Evolutionary conservation across 2,888 invertebrate genomes (phyloP).

Genomic region (Noctua janthina): DNA sequence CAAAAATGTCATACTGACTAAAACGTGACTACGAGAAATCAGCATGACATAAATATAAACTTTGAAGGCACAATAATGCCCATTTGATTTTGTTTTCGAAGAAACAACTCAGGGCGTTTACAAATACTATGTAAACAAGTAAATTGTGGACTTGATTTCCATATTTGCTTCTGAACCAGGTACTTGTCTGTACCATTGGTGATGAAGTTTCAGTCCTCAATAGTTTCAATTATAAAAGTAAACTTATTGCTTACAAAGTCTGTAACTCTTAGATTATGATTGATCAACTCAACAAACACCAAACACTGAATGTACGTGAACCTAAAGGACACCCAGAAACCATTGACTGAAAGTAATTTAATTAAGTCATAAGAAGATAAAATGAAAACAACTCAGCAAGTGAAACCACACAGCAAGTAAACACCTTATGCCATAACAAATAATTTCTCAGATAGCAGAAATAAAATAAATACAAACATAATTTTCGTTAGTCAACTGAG

Average conservation of each 20-base stretch:
- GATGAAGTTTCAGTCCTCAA: not conserved
- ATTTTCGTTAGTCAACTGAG: not conserved
- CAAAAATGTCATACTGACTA: conserved; percentile 18
- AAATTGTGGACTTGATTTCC: not conserved
- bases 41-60: conserved; percentile 7
- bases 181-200: not conserved
- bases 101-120: not conserved
- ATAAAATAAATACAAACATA: not conserved
- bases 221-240: not conserved
- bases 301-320: not conserved
- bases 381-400: not conserved
- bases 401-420: not conserved
- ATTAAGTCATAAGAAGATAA: not conserved
- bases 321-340: not conserved
- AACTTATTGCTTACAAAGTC: not conserved
- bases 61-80: conserved; percentile 19
- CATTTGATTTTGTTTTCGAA: not conserved
- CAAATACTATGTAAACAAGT: not conserved
- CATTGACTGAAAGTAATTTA: not conserved
- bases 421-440: not conserved
- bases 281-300: not conserved
- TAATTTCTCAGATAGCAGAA: not conserved
- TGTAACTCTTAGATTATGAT: not conserved
- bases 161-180: not conserved
- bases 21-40: not conserved